These are phyloP conservation scores for Sorex maritimensis DNA, from an alignment of 2,797 vertebrate species.

Conservation along the genomic window DNA sequence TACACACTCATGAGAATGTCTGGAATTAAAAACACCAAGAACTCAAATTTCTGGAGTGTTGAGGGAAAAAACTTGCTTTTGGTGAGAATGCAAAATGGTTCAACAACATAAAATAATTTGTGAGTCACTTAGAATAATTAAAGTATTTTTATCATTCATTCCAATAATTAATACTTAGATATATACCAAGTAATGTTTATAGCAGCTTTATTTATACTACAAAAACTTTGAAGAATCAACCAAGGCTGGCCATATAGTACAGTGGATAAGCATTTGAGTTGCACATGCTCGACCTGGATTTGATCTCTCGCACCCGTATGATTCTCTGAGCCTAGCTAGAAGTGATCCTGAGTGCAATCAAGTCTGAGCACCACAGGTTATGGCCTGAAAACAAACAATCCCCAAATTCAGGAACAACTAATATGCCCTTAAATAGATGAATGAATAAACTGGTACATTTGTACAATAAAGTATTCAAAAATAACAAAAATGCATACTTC, in stretches of 20 bases:
- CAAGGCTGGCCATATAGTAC: too few relatives aligned
- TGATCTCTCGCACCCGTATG: too few relatives aligned
- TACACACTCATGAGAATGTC: neutral
- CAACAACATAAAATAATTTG: neutral
- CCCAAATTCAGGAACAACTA: neutral
- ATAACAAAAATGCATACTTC: neutral
- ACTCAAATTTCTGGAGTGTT: neutral
- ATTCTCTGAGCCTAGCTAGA: too few relatives aligned
- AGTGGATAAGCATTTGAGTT: too few relatives aligned
- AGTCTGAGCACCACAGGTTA: too few relatives aligned
- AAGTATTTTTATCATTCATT: neutral
- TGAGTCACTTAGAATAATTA: conserved; percentile 4
- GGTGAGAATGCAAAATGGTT: neutral
- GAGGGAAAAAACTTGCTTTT: neutral
- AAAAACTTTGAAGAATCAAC: neutral
- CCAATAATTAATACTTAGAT: neutral
- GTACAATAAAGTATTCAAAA: neutral
- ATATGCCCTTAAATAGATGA: neutral
- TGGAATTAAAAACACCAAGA: neutral
- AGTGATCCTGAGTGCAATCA: too few relatives aligned
- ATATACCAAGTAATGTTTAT: neutral
- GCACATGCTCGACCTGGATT: too few relatives aligned
- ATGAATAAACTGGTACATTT: neutral
- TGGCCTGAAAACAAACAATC: too few relatives aligned
- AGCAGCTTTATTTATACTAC: neutral